These are phyloP conservation scores for Philereme vetulata DNA, from an alignment of 2,888 invertebrate genomes.

Conservation along the genomic window DNA sequence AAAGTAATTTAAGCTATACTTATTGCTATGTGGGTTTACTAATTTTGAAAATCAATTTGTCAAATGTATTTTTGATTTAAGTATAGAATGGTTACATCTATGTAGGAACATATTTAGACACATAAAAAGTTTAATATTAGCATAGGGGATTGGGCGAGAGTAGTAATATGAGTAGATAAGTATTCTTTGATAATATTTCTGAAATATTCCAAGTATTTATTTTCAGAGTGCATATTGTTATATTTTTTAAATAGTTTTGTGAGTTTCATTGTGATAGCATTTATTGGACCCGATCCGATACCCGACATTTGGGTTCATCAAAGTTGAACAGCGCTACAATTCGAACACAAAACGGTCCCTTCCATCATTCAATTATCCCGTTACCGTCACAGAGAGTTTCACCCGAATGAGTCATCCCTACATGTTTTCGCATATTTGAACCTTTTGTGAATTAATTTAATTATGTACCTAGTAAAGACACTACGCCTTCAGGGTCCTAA, in stretches of 20 bases:
- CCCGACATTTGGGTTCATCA: slow-evolving; percentile 18
- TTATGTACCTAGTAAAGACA: slow-evolving; percentile 18
- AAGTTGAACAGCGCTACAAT: slow-evolving; percentile 36
- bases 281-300: neutral
- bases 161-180: too few species aligned
- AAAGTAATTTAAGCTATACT: too few species aligned
- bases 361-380: slow-evolving; percentile 37
- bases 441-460: slow-evolving; percentile 34
- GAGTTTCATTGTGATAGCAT: slow-evolving; percentile 11
- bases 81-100: too few species aligned
- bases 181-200: too few species aligned
- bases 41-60: too few species aligned
- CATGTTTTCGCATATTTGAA: slow-evolving; percentile 36
- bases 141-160: too few species aligned
- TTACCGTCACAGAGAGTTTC: slow-evolving; percentile 23
- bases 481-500: slow-evolving; percentile 16
- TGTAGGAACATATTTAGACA: too few species aligned
- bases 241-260: slow-evolving; percentile 9
- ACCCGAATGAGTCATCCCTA: slow-evolving; percentile 31
- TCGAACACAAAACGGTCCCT: slow-evolving; percentile 35
- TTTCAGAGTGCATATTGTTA: too few species aligned
- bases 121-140: too few species aligned
- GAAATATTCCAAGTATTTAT: too few species aligned
- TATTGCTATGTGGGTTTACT: too few species aligned
- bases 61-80: too few species aligned